Conservation (phyloP, 1,140 invertebrate genomes). For the Formica selysi region DNA sequence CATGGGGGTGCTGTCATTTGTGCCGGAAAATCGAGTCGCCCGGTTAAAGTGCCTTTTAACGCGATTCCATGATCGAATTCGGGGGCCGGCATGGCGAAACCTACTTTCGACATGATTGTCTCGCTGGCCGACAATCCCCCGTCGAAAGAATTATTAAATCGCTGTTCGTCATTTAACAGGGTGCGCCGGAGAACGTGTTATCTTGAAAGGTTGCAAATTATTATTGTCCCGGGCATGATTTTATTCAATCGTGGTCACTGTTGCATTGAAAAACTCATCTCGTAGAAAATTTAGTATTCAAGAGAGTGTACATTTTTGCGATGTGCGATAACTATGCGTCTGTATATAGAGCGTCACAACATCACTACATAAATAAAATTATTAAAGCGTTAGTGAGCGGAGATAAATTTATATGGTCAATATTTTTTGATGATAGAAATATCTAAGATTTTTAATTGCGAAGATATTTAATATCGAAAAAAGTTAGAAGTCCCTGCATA, state of each 20-base stretch:
- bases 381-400: background rate
- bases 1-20: conserved; percentile 80
- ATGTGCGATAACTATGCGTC: background rate
- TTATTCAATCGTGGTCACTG: conserved; percentile 12
- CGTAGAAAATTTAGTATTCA: conserved; percentile 5
- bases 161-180: conserved; percentile 30
- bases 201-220: conserved; percentile 31
- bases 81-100: conserved; percentile 61
- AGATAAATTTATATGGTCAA: background rate
- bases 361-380: conserved; percentile 5
- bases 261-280: background rate
- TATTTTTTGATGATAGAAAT: background rate
- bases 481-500: too few relatives aligned
- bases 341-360: background rate
- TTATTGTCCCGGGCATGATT: conserved; percentile 4
- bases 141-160: conserved; percentile 48
- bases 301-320: background rate
- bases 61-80: conserved; percentile 80
- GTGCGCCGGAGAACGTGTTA: background rate
- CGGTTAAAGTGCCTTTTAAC: conserved; percentile 82
- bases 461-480: background rate
- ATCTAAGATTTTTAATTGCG: background rate
- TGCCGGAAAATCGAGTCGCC: conserved; percentile 81
- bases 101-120: conserved; percentile 78
- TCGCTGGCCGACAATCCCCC: conserved; percentile 49